Conservation (phyloP, 2,113 vertebrate species). For the Mohoua ochrocephala region DNA sequence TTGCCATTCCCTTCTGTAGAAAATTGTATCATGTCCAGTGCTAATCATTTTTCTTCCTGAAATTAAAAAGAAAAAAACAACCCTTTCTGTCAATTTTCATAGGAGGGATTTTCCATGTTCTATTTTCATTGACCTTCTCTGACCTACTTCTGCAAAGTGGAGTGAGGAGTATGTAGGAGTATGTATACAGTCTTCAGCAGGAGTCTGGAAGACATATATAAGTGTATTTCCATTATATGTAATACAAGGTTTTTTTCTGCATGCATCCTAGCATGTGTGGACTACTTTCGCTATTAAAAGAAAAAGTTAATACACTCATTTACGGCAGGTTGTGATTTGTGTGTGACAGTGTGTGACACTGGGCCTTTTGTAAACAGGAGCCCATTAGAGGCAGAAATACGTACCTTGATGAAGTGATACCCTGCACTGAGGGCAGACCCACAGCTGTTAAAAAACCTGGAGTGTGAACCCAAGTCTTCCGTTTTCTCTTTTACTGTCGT, state of each 20-base stretch:
- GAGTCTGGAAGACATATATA: background rate
- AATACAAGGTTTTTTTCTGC: background rate
- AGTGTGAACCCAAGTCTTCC: background rate
- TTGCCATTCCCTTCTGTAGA: background rate
- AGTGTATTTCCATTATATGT: background rate
- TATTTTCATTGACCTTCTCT: conserved; percentile 23
- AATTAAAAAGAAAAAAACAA: background rate
- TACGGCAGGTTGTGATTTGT: background rate
- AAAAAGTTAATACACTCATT: background rate
- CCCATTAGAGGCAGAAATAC: background rate
- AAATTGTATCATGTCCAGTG: background rate
- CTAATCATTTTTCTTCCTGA: background rate
- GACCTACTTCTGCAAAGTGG: background rate
- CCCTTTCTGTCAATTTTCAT: background rate
- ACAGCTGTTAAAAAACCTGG: background rate
- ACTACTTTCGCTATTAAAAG: background rate
- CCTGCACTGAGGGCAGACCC: background rate
- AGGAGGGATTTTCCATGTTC: background rate
- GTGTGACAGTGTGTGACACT: background rate
- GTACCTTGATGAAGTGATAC: background rate
- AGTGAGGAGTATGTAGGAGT: background rate
- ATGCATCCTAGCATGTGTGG: background rate
- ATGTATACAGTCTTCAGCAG: background rate
- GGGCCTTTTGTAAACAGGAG: background rate
- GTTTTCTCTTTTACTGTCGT: background rate